Evolutionary conservation across 2,113 vertebrate genomes (phyloP).

Genomic region (Xenopus laevis): DNA sequence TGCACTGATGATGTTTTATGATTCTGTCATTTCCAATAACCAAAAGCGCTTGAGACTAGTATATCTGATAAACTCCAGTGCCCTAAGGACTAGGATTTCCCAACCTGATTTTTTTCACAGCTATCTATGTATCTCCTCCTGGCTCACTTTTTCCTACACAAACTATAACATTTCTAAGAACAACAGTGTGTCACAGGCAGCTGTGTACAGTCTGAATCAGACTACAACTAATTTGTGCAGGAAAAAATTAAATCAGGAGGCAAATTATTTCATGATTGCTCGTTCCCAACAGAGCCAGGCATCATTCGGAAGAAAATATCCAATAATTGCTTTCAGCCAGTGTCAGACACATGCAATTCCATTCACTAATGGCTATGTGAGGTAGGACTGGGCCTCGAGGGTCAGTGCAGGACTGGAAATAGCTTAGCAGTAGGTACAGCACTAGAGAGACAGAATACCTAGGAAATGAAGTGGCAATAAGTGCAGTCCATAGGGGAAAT

Average conservation of each 20-base stretch:
- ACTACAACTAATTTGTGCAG: slow-evolving; percentile 79
- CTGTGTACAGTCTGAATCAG: slow-evolving; percentile 65
- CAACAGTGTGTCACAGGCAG: slow-evolving; percentile 56
- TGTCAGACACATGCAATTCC: slow-evolving; percentile 97
- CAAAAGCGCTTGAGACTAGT: slow-evolving; percentile 63
- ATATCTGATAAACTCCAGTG: slow-evolving; percentile 74
- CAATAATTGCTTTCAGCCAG: slow-evolving; percentile 96
- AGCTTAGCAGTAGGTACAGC: slow-evolving; percentile 73
- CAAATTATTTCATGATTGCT: slow-evolving; percentile 97
- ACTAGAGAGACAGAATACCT: slow-evolving; percentile 68
- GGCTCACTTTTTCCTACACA: slow-evolving; percentile 55
- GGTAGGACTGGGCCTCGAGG: slow-evolving; percentile 83
- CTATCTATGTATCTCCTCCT: slow-evolving; percentile 24
- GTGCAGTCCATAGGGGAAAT: slow-evolving; percentile 95
- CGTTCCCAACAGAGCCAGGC: slow-evolving; percentile 88
- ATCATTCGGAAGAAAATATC: slow-evolving; percentile 96
- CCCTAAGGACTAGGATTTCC: slow-evolving; percentile 59
- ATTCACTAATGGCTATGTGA: slow-evolving; percentile 87
- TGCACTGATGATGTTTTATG: slow-evolving; percentile 51
- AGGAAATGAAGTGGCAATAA: slow-evolving; percentile 99
- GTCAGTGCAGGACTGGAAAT: slow-evolving; percentile 84
- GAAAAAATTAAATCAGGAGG: slow-evolving; percentile 97
- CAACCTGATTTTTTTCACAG: slow-evolving; percentile 53
- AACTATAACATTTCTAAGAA: slow-evolving; percentile 68
- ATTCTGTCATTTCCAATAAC: slow-evolving; percentile 68